Evolutionary conservation across 2,797 vertebrate genomes (phyloP).

Genomic region (Bufotes viridis): DNA sequence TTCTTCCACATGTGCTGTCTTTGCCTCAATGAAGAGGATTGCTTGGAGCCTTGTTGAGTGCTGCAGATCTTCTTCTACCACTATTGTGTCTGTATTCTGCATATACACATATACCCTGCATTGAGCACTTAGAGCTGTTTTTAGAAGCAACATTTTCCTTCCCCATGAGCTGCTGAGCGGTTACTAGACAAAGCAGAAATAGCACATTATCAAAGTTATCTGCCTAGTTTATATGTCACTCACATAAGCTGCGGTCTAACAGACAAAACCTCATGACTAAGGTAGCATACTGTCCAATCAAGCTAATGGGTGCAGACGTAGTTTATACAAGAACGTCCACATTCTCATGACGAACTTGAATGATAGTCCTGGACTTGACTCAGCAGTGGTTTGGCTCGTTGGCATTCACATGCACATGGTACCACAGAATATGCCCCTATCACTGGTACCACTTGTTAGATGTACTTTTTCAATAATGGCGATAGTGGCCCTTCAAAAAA

Average conservation of each 20-base stretch:
- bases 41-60: too few relatives aligned
- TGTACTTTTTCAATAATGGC: background rate
- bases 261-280: background rate
- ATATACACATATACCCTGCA: background rate
- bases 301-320: background rate
- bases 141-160: background rate
- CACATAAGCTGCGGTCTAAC: slow-evolving; percentile 10
- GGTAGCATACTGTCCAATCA: background rate
- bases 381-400: too few relatives aligned
- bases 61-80: too few relatives aligned
- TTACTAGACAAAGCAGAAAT: background rate
- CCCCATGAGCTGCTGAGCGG: background rate
- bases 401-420: too few relatives aligned
- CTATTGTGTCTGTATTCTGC: background rate
- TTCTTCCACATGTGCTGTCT: too few relatives aligned
- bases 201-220: background rate
- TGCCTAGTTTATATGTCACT: slow-evolving; percentile 2
- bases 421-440: too few relatives aligned
- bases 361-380: background rate
- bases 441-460: background rate
- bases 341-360: background rate
- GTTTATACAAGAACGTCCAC: background rate
- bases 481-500: background rate
- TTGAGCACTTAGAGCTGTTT: background rate
- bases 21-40: too few relatives aligned